Evolutionary conservation across 2,888 invertebrate genomes (phyloP).

Genomic region (Priocnemis perturbator): DNA sequence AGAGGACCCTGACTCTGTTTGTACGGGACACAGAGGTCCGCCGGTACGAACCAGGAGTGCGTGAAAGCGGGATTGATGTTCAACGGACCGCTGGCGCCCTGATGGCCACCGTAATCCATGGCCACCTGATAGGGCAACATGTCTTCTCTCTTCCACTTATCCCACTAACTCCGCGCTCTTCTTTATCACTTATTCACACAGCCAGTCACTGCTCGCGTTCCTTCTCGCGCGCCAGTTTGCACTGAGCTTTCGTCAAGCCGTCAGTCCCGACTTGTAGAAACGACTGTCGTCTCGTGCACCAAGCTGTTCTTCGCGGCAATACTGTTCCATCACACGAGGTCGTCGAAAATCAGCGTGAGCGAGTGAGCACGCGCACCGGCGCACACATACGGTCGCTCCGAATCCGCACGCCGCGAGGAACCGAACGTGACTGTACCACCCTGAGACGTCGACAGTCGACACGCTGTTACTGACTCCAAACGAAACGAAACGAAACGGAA

Average conservation of each 20-base stretch:
- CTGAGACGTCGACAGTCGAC: conserved; percentile 7
- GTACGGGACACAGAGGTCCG: conserved; percentile 94
- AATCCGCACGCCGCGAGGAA: background rate
- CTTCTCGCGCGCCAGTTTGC: too few species aligned
- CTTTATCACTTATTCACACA: background rate
- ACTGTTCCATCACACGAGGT: too few species aligned
- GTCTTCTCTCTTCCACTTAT: conserved; percentile 39
- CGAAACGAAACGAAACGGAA: background rate
- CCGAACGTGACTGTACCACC: conserved; percentile 7
- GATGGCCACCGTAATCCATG: conserved; percentile 85
- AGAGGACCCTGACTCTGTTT: conserved; percentile 87
- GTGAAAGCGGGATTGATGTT: conserved; percentile 89
- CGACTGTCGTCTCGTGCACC: too few species aligned
- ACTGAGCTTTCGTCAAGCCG: conserved; percentile 2
- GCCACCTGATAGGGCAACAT: conserved; percentile 94
- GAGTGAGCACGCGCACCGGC: conserved; percentile 8
- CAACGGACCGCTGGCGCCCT: conserved; percentile 86
- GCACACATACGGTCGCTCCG: conserved; percentile 6
- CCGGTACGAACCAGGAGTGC: conserved; percentile 96
- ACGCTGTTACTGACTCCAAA: background rate
- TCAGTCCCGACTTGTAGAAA: conserved; percentile 29
- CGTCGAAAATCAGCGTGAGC: conserved; percentile 9
- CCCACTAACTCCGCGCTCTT: background rate
- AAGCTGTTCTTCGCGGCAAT: too few species aligned
- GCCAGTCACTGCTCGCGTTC: conserved; percentile 18